Base-by-base conservation (phyloP, 2,888 invertebrate species). In the Ernsta delagoae region DNA sequence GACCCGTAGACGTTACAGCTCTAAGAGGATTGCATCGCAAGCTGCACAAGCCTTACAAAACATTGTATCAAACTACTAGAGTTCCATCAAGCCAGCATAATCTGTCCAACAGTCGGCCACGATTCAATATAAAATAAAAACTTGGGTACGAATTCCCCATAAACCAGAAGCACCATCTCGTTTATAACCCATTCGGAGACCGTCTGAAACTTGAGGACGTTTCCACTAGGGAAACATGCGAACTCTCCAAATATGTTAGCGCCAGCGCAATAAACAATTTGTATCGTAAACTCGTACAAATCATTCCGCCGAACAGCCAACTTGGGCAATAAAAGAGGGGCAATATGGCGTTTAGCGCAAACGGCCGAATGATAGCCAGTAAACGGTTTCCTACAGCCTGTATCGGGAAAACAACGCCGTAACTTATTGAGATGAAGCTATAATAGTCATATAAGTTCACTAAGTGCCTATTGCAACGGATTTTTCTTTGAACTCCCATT, bases 261-360 rank as follows among this genome's bases (percentile, higher is more conserved):
- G 48, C 67, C 62, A 62, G 64, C 72, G 74, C 70, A 75, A 79
- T 75, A 77, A 75, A 78, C 74, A 76, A 72, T 77, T 75, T 75
- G 75, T 74, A 74, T 78, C 76, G 75, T 78, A 79, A 80, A 81
- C 77, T 79, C 79, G 61, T 76, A 83, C 83, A 84, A 83, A 83
- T 84, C 80, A 81, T 79, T 69, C 73, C 73, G 64, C 71, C 72
- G 72, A 70, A 71, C 76, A 80, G 77, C 78, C 71, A 88, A 87
- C 77, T 87, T 85, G 72, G 73, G 84, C 75, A 86, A 86, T 88
- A 88, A 87, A 85, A 82, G 75, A 76, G 79, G 76, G 79, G 77
- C 86, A 83, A 82, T 83, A 85, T 84, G 83, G 80, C 79, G 80
- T 75, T 75, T 74, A 75, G 70, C 70, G 75, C 76, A 82, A 86